These are phyloP conservation scores for Pharmacophagus antenor DNA, from an alignment of 2,888 invertebrate genomes.

Conservation along the genomic window DNA sequence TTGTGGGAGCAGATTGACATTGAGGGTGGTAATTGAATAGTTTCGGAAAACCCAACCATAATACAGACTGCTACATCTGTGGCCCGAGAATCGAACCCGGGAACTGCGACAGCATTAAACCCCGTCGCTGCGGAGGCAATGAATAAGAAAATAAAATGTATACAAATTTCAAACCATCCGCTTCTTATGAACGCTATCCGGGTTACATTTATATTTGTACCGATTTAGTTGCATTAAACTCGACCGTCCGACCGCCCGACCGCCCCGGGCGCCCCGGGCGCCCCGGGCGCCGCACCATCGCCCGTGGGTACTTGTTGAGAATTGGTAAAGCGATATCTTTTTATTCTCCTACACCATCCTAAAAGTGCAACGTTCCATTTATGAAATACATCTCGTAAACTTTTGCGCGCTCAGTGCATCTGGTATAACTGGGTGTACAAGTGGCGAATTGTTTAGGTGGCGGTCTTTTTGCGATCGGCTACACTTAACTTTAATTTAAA, in stretches of 20 bases:
- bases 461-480: too few relatives aligned
- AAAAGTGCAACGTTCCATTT: conserved; percentile 21
- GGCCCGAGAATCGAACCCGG: too few relatives aligned
- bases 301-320: conserved; percentile 28
- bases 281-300: conserved; percentile 19
- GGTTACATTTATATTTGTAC: conserved; percentile 27
- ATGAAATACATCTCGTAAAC: conserved; percentile 2
- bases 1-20: too few relatives aligned
- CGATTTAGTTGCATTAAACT: conserved; percentile 13
- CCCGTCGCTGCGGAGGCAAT: too few relatives aligned
- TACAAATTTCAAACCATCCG: background rate
- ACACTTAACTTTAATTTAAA: too few relatives aligned
- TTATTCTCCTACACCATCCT: conserved; percentile 17
- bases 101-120: too few relatives aligned
- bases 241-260: background rate
- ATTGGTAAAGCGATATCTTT: conserved; percentile 21
- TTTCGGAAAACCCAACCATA: too few relatives aligned
- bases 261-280: conserved; percentile 3
- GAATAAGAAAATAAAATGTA: too few relatives aligned
- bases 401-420: background rate
- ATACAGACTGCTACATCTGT: too few relatives aligned
- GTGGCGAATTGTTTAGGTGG: background rate
- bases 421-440: background rate
- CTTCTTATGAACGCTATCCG: background rate
- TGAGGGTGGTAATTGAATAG: too few relatives aligned